A percentile compares a stretch with the other conserved stretches of the same genome.
Evolutionary conservation across 2,888 invertebrate genomes (phyloP).

Genomic region (Rhingia campestris): DNA sequence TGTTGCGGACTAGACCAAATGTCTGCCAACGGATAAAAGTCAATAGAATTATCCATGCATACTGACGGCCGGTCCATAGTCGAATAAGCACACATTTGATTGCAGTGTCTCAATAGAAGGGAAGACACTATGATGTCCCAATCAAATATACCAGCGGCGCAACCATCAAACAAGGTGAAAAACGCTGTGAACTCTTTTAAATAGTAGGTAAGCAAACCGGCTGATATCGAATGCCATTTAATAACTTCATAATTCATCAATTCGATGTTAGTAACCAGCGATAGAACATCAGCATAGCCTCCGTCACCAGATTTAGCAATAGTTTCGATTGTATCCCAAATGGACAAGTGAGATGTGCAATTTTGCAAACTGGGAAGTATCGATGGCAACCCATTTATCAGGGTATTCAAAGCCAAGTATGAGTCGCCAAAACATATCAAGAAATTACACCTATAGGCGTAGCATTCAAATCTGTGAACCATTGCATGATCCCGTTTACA

Average conservation of each 20-base stretch:
- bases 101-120: slow-evolving; percentile 88
- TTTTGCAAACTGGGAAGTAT: slow-evolving; percentile 83
- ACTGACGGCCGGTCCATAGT: slow-evolving; percentile 85
- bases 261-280: slow-evolving; percentile 87
- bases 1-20: slow-evolving; percentile 78
- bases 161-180: slow-evolving; percentile 84
- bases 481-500: slow-evolving; percentile 85
- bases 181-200: slow-evolving; percentile 87
- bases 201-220: slow-evolving; percentile 87
- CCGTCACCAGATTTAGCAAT: slow-evolving; percentile 79
- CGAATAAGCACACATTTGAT: slow-evolving; percentile 91
- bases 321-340: slow-evolving; percentile 76
- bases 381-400: slow-evolving; percentile 84
- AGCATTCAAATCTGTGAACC: slow-evolving; percentile 90
- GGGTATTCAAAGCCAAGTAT: slow-evolving; percentile 89
- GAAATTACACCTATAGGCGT: slow-evolving; percentile 85
- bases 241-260: slow-evolving; percentile 87
- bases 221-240: slow-evolving; percentile 88
- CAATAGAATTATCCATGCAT: slow-evolving; percentile 34
- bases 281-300: slow-evolving; percentile 75
- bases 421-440: slow-evolving; percentile 90
- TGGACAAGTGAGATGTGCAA: slow-evolving; percentile 13
- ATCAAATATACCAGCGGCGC: slow-evolving; percentile 78
- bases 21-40: slow-evolving; percentile 74
- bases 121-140: slow-evolving; percentile 85